Evolutionary conservation across 2,113 vertebrate genomes (phyloP).

Genomic region (Erythrocercus mccallii): DNA sequence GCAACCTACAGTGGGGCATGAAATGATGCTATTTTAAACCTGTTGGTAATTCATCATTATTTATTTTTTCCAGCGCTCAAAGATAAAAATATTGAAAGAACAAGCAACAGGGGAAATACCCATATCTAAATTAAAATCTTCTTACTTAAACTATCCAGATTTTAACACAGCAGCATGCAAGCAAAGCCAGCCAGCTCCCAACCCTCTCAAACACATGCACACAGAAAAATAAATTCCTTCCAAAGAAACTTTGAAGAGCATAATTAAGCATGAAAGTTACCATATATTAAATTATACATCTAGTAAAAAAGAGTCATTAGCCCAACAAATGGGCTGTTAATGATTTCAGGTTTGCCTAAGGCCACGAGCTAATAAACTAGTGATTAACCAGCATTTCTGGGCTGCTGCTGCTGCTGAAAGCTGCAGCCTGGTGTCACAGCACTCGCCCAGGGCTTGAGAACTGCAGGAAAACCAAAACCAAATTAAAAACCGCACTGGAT

Average conservation of each 20-base stretch:
- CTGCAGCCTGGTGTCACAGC: background rate
- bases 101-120: background rate
- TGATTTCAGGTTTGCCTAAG: slow-evolving; percentile 51
- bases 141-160: background rate
- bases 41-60: background rate
- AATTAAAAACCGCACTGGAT: accelerated
- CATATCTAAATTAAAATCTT: slow-evolving; percentile 12
- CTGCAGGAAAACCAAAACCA: background rate
- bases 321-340: slow-evolving; percentile 49
- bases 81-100: slow-evolving; percentile 1
- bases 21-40: background rate
- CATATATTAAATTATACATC: slow-evolving; percentile 57
- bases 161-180: background rate
- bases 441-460: background rate
- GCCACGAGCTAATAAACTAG: slow-evolving; percentile 20
- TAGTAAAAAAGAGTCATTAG: slow-evolving; percentile 58
- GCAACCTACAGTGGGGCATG: background rate
- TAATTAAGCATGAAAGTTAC: slow-evolving; percentile 56
- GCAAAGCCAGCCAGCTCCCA: slow-evolving; percentile 5
- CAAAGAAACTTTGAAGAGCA: slow-evolving; percentile 48
- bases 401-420: background rate
- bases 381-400: slow-evolving; percentile 38
- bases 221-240: slow-evolving; percentile 24
- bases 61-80: background rate
- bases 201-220: background rate